Base-by-base conservation (phyloP, 2,888 invertebrate species). In the Eupeodes luniger region DNA sequence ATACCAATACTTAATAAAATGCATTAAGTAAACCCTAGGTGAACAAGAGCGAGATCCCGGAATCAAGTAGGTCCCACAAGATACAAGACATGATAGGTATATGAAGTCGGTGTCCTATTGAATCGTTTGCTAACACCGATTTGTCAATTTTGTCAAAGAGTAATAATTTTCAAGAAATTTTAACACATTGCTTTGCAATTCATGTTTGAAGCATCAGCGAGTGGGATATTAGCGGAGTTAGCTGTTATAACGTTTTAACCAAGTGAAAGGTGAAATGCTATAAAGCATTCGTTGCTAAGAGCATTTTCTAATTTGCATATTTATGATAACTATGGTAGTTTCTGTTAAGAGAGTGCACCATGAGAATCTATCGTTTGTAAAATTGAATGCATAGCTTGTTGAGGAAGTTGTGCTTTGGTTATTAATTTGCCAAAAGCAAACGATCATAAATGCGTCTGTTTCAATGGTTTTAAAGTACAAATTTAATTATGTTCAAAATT, bases 1-100 rank as follows among this genome's bases (percentile, higher is more conserved):
- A 19, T 19, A 7, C 14, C n/a, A n/a, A 36, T 59, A 86, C 59
- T 83, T 76, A 16, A 49, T 49, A 69, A 84, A 77, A 51, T 76
- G 66, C 80, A 55, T 70, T 36, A 44, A 66, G 59, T 5, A 76
- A 59, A 80, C 64, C 80, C 79, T 40, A 72, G 87, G 84, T 87
- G 84, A 87, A 87, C 67, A 84, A 87, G 87, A 87, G 84, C 87
- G 47, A 70, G 79, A 87, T 87, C 84, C 87, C 87, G 87, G 87
- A 87, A 84, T 84, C 64, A 72, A 66, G 59, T 72, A 49, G 19
- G 67, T 67, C 80, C 79, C 83, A n/a, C 66, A 51, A 49, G 78
- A 67, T 47, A 69, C 66, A 47, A 49, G 74, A 78, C 74, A 69
- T 69, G 57, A 11, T 64, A 47, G 51, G 44, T 5, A 70, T 27